Evolutionary conservation across 2,113 vertebrate genomes (phyloP).

Genomic region (Alligator mississippiensis): DNA sequence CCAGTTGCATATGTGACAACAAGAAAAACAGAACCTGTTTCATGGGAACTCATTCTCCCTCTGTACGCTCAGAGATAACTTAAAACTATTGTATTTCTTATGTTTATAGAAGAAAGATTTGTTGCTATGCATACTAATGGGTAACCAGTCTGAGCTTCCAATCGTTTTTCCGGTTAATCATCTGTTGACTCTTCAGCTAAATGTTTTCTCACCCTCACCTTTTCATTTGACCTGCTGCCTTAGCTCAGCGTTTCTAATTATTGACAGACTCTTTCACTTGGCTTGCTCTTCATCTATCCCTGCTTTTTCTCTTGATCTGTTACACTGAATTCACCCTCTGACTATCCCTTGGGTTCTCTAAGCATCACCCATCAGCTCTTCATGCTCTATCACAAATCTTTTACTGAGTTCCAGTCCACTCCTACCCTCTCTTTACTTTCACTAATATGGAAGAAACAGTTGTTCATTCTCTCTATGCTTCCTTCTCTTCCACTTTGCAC

Average conservation of each 20-base stretch:
- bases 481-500: not conserved
- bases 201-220: fast-evolving
- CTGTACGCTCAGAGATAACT: not conserved
- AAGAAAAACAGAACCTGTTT: not conserved
- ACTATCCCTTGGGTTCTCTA: not conserved
- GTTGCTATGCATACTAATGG: not conserved
- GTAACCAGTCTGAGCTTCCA: not conserved
- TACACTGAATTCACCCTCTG: not conserved
- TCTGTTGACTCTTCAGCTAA: not conserved
- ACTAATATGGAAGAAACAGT: not conserved
- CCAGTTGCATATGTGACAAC: not conserved
- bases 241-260: not conserved
- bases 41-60: not conserved
- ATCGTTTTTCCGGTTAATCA: not conserved
- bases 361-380: not conserved
- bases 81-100: not conserved
- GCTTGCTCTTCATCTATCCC: not conserved
- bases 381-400: not conserved
- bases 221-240: not conserved
- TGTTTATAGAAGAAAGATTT: not conserved
- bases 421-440: not conserved
- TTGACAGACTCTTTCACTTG: not conserved
- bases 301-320: not conserved
- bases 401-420: not conserved
- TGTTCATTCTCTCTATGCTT: not conserved